Conservation (phyloP, 1,140 invertebrate genomes). For the Caenorhabditis tropicalis region DNA sequence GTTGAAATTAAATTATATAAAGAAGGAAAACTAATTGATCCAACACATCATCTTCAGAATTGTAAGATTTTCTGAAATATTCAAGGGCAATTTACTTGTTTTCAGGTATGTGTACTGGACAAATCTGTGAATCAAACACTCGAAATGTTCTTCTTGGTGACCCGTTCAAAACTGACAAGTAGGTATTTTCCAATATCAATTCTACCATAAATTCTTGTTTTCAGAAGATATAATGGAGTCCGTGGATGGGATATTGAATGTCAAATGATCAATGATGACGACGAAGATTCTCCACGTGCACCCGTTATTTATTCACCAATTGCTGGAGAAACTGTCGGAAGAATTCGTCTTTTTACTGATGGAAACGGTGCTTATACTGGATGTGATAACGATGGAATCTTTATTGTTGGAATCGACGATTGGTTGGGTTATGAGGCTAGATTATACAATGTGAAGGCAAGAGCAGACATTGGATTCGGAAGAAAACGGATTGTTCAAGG, state of each 20-base stretch:
- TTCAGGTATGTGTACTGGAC: slow-evolving; percentile 72
- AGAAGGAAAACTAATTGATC: slow-evolving; percentile 65
- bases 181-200: slow-evolving; percentile 36
- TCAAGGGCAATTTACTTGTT: neutral
- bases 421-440: slow-evolving; percentile 70
- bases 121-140: slow-evolving; percentile 71
- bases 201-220: slow-evolving; percentile 14
- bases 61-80: slow-evolving; percentile 54
- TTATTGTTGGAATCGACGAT: slow-evolving; percentile 68
- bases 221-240: slow-evolving; percentile 68
- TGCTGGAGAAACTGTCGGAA: slow-evolving; percentile 52
- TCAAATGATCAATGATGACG: slow-evolving; percentile 60
- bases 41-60: slow-evolving; percentile 69
- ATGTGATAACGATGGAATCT: slow-evolving; percentile 69
- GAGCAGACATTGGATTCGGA: slow-evolving; percentile 66
- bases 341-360: slow-evolving; percentile 61
- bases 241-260: slow-evolving; percentile 68
- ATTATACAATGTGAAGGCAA: slow-evolving; percentile 67
- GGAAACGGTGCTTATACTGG: slow-evolving; percentile 62
- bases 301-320: slow-evolving; percentile 58
- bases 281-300: slow-evolving; percentile 51
- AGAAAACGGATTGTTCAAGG: slow-evolving; percentile 66
- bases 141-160: slow-evolving; percentile 64
- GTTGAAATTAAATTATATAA: slow-evolving; percentile 63
- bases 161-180: slow-evolving; percentile 67